A percentile compares a stretch with the other conserved stretches of the same genome.
phyloP scores from a whole-genome alignment of 1,140 invertebrate species.

The Oryctes rhinoceros region DNA sequence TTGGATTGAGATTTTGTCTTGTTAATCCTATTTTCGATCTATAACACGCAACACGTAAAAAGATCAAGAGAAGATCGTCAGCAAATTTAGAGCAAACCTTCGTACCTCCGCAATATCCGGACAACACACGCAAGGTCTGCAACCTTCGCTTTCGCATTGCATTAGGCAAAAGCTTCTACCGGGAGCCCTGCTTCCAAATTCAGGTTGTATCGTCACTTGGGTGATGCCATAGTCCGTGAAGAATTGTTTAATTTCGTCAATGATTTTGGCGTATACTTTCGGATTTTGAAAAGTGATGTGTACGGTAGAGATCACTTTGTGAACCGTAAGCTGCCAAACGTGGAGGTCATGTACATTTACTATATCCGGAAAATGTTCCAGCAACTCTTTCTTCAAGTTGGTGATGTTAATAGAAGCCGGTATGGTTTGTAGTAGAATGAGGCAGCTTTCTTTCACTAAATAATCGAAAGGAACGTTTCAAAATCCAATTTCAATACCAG shows the following conservation, averaged over 20 bases:
- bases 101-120: conserved; percentile 41
- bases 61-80: neutral
- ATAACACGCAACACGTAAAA: neutral
- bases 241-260: conserved; percentile 71
- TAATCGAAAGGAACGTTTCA: conserved; percentile 48
- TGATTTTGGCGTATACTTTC: conserved; percentile 70
- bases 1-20: neutral
- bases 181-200: conserved; percentile 67
- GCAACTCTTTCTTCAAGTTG: conserved; percentile 69
- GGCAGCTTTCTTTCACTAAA: conserved; percentile 78
- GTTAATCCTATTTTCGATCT: neutral
- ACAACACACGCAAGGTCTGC: conserved; percentile 57
- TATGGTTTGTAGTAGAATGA: conserved; percentile 83
- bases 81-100: neutral
- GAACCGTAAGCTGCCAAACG: conserved; percentile 79
- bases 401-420: conserved; percentile 81
- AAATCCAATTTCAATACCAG: neutral
- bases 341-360: conserved; percentile 84
- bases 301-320: conserved; percentile 76
- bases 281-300: conserved; percentile 77
- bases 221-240: conserved; percentile 78
- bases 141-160: conserved; percentile 56
- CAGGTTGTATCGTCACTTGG: conserved; percentile 80
- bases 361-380: conserved; percentile 78
- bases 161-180: conserved; percentile 54